Conservation (phyloP, 64 coral and sea anemone genomes). For the Actinia equina region DNA sequence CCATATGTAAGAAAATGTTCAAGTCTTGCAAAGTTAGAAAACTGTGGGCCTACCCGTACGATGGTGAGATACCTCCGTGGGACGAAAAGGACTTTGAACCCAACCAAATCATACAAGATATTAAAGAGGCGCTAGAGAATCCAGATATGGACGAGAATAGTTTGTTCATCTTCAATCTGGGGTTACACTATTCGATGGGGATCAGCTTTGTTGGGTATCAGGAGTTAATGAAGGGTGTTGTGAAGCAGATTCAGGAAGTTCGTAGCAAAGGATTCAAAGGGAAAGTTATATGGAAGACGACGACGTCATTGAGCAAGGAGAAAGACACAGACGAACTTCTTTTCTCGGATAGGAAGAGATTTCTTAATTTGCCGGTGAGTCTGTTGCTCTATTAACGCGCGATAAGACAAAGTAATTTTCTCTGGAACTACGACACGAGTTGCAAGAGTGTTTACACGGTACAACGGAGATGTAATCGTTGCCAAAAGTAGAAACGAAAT, state of each 20-base stretch:
- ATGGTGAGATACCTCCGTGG: conserved; percentile 23
- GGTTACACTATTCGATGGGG: conserved; percentile 68
- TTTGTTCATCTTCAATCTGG: conserved; percentile 80
- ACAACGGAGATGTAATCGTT: no score
- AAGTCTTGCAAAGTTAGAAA: conserved; percentile 65
- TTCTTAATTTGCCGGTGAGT: conserved; percentile 85
- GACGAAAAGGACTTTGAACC: conserved; percentile 80
- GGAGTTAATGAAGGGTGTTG: conserved; percentile 50
- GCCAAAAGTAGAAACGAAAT: no score
- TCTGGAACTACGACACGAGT: no score
- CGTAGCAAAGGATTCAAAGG: neutral
- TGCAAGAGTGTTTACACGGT: no score
- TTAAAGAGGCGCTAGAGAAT: conserved; percentile 42
- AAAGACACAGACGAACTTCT: conserved; percentile 63
- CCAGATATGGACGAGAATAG: conserved; percentile 73
- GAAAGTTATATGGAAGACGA: conserved; percentile 85
- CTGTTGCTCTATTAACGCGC: neutral
- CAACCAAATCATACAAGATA: conserved; percentile 31
- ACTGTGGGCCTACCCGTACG: conserved; percentile 80
- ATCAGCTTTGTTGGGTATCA: conserved; percentile 52
- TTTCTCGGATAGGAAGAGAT: conserved; percentile 57
- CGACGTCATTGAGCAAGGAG: conserved; percentile 80
- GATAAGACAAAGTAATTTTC: no score
- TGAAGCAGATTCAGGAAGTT: conserved; percentile 36
- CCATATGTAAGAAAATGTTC: conserved; percentile 68